Conservation (phyloP, 2,888 invertebrate genomes). For the Melangyna quadrimaculata region DNA sequence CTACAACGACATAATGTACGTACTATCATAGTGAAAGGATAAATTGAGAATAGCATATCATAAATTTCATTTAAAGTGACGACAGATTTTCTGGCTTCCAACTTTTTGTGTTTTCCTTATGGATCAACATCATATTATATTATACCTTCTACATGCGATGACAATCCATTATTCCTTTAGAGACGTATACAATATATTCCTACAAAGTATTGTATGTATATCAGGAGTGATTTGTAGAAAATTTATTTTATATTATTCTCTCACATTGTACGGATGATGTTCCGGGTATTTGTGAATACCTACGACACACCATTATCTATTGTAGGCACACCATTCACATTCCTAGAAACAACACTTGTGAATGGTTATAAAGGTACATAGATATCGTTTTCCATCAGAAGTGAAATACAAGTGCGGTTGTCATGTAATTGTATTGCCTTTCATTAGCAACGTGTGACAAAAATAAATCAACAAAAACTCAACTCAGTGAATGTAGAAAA, state of each 20-base stretch:
- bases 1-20: not conserved
- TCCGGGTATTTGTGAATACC: not conserved
- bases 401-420: conserved; percentile 20
- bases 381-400: not conserved
- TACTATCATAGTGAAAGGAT: not conserved
- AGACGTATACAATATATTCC: not conserved
- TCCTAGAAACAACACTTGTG: not conserved
- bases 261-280: not conserved
- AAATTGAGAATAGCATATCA: conserved; percentile 56
- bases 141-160: conserved; percentile 4
- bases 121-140: conserved; percentile 46
- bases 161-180: conserved; percentile 51
- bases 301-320: not conserved
- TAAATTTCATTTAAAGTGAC: conserved; percentile 67
- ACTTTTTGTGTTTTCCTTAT: conserved; percentile 33
- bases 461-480: not conserved
- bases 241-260: not conserved
- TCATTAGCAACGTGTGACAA: not conserved
- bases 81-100: conserved; percentile 64
- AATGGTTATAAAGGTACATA: not conserved
- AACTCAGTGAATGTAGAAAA: not conserved
- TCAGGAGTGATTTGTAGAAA: conserved; percentile 26
- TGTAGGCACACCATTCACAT: not conserved
- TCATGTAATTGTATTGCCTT: not conserved
- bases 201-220: conserved; percentile 2